Evolutionary conservation across 2,888 invertebrate species (phyloP), one percentile per base, ranked within the genome.

Genomic region (Agrotis exclamationis): DNA sequence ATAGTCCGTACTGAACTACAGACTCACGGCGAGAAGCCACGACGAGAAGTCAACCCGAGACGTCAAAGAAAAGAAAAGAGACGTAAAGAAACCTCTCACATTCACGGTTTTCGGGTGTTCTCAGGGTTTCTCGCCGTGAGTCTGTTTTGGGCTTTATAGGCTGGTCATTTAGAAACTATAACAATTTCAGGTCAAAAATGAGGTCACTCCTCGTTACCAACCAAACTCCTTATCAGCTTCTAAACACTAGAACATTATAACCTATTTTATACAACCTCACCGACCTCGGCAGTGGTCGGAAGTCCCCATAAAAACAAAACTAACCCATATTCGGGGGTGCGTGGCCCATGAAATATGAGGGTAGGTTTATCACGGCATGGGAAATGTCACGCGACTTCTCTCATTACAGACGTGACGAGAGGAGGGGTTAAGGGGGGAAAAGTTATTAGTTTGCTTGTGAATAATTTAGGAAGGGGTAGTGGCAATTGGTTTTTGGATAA

Each of bases 251-350:
- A 44, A 57, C 16, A 74, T 44, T 44, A 70, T 63, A 62, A 57
- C 65, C 63, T 66, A 63, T 66, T 66, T 73, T 64, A 64, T 44
- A 68, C 22, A 47, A 59, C 45, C 9, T 51, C 67, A 18, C 20
- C 57, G 77, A 72, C 85, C 83, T 84, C 85, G 77, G 50, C 62
- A 68, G 53, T 22, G 57, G 73, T 78, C 79, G 79, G 74, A 78
- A 76, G 66, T 74, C 24, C 20, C 57, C 56, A 73, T 82, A 80
- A 79, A 82, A 75, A 66, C 76, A 75, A 70, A 68, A 70, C 76
- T 85, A 78, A 85, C 84, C 84, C 62, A 85, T 82, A 81, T 81
- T 76, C 20, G 18, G 68, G 47, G 56, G 84, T 84, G 84, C 80
- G 80, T 80, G 80, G 18, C 13, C 74, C 70, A 68, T 59, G 80